These are phyloP conservation scores for Tapirus terrestris DNA, from an alignment of 2,113 vertebrate genomes.

Conservation along the genomic window DNA sequence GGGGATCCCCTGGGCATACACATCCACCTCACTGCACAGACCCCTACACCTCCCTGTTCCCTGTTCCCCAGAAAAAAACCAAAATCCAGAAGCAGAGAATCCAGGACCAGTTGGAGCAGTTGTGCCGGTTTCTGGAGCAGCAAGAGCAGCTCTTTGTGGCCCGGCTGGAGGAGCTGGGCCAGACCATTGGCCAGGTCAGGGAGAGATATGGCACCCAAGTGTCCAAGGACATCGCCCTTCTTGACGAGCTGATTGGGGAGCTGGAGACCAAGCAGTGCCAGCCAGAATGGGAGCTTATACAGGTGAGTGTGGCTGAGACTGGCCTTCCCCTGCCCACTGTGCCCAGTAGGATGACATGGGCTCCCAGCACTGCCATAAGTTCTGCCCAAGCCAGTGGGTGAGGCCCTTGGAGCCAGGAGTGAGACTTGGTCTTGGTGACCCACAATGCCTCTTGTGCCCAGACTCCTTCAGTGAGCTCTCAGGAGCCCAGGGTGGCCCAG, in stretches of 20 bases:
- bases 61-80: conserved; percentile 59
- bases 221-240: conserved; percentile 39
- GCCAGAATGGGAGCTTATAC: conserved; percentile 59
- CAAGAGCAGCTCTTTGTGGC: conserved; percentile 69
- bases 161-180: conserved; percentile 61
- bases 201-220: conserved; percentile 31
- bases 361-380: background rate
- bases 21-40: background rate
- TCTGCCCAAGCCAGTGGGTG: background rate
- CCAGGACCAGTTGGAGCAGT: background rate
- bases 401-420: background rate
- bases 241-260: conserved; percentile 46
- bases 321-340: background rate
- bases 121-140: conserved; percentile 71
- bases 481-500: background rate
- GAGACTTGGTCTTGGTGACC: background rate
- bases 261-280: conserved; percentile 71
- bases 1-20: background rate
- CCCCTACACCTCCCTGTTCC: background rate
- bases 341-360: background rate
- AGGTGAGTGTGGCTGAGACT: background rate
- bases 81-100: conserved; percentile 70
- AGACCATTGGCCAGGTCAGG: conserved; percentile 25
- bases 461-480: background rate
- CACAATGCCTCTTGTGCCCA: background rate